Percentiles rank a stretch among this genome's conserved stretches.
Evolutionary conservation across 1,140 invertebrate genomes (phyloP).

Genomic region (Drosophila hydei): DNA sequence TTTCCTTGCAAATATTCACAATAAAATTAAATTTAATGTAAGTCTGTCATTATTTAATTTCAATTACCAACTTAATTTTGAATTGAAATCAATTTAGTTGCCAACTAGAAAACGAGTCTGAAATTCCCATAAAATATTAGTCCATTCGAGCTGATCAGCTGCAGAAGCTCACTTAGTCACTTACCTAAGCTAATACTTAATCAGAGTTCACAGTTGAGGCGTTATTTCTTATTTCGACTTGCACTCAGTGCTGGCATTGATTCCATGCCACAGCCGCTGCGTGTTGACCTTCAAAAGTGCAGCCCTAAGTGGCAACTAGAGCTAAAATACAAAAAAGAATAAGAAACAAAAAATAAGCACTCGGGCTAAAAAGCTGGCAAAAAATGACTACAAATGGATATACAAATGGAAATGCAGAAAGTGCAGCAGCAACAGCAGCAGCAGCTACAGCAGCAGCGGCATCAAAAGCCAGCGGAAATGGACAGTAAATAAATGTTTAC

Average conservation of each 20-base stretch:
- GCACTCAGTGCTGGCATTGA: constrained; percentile 18
- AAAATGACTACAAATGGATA: constrained; percentile 51
- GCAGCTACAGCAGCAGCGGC: constrained; percentile 21
- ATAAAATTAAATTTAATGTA: constrained; percentile 12
- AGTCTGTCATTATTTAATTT: background rate
- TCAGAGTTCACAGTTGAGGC: background rate
- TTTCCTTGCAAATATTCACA: background rate
- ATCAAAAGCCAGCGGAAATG: constrained; percentile 76
- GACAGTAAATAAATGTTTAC: constrained; percentile 81
- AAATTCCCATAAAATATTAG: too few relatives aligned
- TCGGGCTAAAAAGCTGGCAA: constrained; percentile 37
- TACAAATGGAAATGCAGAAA: constrained; percentile 68
- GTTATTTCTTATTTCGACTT: constrained; percentile 7
- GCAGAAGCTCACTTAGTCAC: too few relatives aligned
- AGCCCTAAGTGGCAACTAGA: constrained; percentile 33
- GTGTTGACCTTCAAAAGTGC: constrained; percentile 33
- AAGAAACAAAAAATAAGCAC: constrained; percentile 53
- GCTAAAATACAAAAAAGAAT: constrained; percentile 31
- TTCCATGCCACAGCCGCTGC: constrained; percentile 10
- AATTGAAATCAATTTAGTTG: too few relatives aligned
- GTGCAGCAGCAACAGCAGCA: constrained; percentile 31
- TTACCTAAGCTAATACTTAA: background rate
- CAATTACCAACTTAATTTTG: background rate
- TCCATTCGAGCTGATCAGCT: too few relatives aligned
- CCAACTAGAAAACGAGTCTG: too few relatives aligned